Conservation (phyloP, 1,140 invertebrate species). For the Sitophilus oryzae region DNA sequence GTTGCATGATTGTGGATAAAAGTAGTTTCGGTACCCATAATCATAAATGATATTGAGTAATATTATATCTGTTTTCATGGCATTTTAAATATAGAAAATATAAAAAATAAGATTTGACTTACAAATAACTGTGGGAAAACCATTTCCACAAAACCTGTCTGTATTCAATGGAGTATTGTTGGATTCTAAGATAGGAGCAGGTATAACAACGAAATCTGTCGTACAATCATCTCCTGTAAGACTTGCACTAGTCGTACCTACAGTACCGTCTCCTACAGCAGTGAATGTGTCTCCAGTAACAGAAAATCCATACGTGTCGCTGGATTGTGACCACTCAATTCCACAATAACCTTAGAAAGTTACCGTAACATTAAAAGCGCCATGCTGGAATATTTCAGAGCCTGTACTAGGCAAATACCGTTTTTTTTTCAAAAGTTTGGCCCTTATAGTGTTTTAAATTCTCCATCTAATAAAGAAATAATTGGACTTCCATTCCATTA, state of each 20-base stretch:
- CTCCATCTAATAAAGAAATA: too few species aligned
- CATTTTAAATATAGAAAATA: conserved; percentile 1
- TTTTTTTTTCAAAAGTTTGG: too few species aligned
- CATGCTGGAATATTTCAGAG: too few species aligned
- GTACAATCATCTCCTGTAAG: conserved; percentile 54
- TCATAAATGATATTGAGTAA: too few species aligned
- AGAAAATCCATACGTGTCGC: conserved; percentile 61
- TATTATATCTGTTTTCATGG: too few species aligned
- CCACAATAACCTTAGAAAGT: conserved; percentile 52
- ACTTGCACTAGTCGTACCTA: conserved; percentile 51
- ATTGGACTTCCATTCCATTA: too few species aligned
- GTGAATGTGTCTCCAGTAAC: conserved; percentile 53
- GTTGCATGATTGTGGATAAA: too few species aligned
- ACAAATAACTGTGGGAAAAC: conserved; percentile 60
- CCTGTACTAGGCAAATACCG: too few species aligned
- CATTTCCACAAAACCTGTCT: conserved; percentile 70
- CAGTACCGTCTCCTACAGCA: conserved; percentile 45
- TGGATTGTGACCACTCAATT: conserved; percentile 55
- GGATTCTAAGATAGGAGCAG: conserved; percentile 49
- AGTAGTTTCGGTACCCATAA: too few species aligned
- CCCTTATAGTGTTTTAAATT: too few species aligned
- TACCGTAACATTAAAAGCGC: background rate
- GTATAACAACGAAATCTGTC: conserved; percentile 70
- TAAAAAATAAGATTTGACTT: conserved; percentile 44
- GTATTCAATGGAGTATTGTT: conserved; percentile 41